Evolutionary conservation across 2,888 invertebrate species (phyloP), one percentile per base, ranked within the genome.

Genomic region (Sisyra nigra): DNA sequence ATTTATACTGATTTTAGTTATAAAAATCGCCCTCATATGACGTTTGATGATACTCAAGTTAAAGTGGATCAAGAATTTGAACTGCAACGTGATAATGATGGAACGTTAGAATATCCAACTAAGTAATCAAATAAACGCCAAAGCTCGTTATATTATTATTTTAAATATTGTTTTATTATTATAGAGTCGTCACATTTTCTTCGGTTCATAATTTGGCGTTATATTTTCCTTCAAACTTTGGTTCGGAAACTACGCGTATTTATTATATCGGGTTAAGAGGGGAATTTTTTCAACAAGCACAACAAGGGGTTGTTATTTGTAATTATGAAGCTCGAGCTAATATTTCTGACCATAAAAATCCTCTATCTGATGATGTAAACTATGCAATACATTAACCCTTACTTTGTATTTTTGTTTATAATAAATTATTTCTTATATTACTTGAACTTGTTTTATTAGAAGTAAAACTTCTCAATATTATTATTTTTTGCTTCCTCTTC

Each of bases 201-300:
- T 84, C 82, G 24, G 85, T 94, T 4, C 72, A 83, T 53, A 85
- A 96, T 65, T 67, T 98, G 47, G 80, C 88, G 3, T 71, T 98
- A 54, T 85, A 94, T 65, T 89, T 97, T 58, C 87, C 89, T 7
- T 71, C 70, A 11, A 94, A 92, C 63, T 89, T 82, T 65, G 93
- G 93, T 15, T 74, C 71, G 13, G 87, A 88, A n/a, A 73, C 65
- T 40, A 88, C 89, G 2, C 78, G 75, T 56, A 77, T 96, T 47
- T 88, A 83, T 59, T 98, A 97, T 58, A 96, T 98, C 56, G 97
- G 93, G 8, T 68, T 98, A 34, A 80, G 82, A 58, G 98, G 97
- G 15, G 96, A 97, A 66, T 98, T 84, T 68, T 72, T 74, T 9
- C 78, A 81, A 56, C 80, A 77, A 0, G 85, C 84, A 55, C 71